Base-by-base conservation (phyloP, 1,140 invertebrate species). In the Drosophila malerkotliana region DNA sequence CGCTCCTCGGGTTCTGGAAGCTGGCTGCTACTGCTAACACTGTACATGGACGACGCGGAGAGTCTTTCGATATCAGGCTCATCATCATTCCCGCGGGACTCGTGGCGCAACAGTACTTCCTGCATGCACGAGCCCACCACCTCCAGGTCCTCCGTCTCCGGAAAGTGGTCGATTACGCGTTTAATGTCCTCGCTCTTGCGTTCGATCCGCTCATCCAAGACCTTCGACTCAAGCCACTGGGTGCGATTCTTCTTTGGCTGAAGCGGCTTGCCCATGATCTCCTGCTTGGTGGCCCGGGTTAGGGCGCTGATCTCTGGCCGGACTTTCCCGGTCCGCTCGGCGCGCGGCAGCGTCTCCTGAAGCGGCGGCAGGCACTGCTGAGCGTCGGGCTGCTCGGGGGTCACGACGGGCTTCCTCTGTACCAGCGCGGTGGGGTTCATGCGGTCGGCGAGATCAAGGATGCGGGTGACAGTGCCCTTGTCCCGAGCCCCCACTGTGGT, bases 371-470 rank as follows among this genome's bases (percentile, higher is more conserved):
- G 8, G 9, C 67, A 77, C 0, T 57, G 55, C 7, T 54, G 39
- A 0, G 7, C 2, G 47, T 75, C 24, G n/a, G 57, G 8, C 8
- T 44, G 58, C 5, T 28, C 55, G 0, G 55, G 62, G 6, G 85
- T 45, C 6, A 39, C 18, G 1, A 1, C 37, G 0, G 49, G 37
- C 4, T 51, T 41, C 21, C 57, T 72, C 5, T 34, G 3, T 0
- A 5, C 37, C 6, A 79, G 30, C 0, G 15, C 7, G 1, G 51
- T 30, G n/a, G 90, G 89, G 34, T 77, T 79, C 62, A 90, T 48
- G 28, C 90, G 82, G 1, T 37, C 37, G 0, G 90, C 82, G 55
- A 59, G 58, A 15, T 91, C 90, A 39, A 91, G 54, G 0, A 91
- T n/a, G 7, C 85, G 75, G 15, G 67, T 41, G 0, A 91, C 37